Evolutionary conservation across 2,797 vertebrate genomes (phyloP).

Genomic region (Pantherophis vulpinus): DNA sequence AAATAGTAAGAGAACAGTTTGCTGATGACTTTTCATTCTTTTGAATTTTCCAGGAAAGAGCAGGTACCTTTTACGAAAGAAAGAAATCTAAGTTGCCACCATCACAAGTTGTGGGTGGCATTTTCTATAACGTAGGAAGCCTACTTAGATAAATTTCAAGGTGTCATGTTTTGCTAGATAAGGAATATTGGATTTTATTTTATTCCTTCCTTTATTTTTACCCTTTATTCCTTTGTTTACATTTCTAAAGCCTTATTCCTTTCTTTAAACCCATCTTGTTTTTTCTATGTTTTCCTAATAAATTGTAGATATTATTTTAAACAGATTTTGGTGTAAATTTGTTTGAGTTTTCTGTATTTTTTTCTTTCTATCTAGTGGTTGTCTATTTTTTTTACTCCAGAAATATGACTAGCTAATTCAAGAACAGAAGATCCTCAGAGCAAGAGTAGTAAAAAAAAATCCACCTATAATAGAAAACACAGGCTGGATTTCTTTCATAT

Average conservation of each 20-base stretch:
- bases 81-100: neutral
- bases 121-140: neutral
- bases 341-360: neutral
- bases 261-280: neutral
- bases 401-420: neutral
- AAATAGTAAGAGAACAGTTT: neutral
- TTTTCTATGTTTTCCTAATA: neutral
- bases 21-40: neutral
- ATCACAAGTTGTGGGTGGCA: neutral
- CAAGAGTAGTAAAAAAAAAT: neutral
- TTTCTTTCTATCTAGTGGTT: neutral
- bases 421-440: neutral
- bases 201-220: neutral
- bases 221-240: neutral
- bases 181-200: neutral
- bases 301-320: neutral
- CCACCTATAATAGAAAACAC: neutral
- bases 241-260: neutral
- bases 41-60: neutral
- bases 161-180: neutral
- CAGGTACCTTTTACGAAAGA: neutral
- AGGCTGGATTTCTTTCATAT: neutral
- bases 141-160: neutral
- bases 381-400: neutral
- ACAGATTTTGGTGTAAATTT: neutral